phyloP scores from a whole-genome alignment of 2,888 invertebrate species.

The Drosophila mimica region DNA sequence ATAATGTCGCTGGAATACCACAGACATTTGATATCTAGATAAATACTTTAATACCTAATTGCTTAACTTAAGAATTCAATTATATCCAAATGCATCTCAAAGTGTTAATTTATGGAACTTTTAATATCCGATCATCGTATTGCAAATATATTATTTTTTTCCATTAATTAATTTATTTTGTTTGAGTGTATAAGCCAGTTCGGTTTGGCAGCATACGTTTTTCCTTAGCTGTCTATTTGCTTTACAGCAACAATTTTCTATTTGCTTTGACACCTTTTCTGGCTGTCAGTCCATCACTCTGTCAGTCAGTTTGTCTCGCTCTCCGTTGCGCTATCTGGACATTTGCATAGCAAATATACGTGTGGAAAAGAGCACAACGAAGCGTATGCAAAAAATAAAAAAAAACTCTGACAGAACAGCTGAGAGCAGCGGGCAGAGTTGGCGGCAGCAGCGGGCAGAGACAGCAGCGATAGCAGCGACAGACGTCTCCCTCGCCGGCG shows the following conservation, averaged over 20 bases:
- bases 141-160: background rate
- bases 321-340: slow-evolving; percentile 37
- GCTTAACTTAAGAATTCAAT: background rate
- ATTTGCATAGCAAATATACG: slow-evolving; percentile 45
- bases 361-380: slow-evolving; percentile 34
- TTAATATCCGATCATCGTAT: background rate
- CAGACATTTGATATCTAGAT: background rate
- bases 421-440: slow-evolving; percentile 31
- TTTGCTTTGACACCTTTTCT: slow-evolving; percentile 66
- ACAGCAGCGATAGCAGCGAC: background rate
- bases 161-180: too few relatives aligned
- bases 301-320: slow-evolving; percentile 40
- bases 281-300: slow-evolving; percentile 21
- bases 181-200: background rate
- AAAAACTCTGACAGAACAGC: slow-evolving; percentile 51
- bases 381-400: slow-evolving; percentile 61
- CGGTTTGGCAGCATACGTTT: background rate
- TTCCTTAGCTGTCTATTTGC: slow-evolving; percentile 22
- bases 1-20: background rate
- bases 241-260: slow-evolving; percentile 59
- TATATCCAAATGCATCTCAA: background rate
- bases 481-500: slow-evolving; percentile 50
- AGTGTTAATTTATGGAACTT: background rate
- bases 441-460: background rate
- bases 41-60: background rate